Base-by-base conservation (phyloP, 2,888 invertebrate species). In the Pharmacophagus antenor region DNA sequence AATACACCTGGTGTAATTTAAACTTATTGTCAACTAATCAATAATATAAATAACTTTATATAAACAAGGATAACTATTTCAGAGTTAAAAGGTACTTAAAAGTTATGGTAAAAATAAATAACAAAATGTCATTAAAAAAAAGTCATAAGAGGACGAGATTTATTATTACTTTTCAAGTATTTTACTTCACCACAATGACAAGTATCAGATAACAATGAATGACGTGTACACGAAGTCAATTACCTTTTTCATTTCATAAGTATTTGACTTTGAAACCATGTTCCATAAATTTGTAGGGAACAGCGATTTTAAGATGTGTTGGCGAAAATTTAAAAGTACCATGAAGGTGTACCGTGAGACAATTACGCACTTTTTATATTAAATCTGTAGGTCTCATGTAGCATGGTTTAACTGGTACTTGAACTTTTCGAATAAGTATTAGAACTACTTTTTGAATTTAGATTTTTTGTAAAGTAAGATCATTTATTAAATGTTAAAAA, bases 331-430 rank as follows among this genome's bases (percentile, higher is more conserved):
- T 77, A 74, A 77, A 80, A 78, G 80, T 79, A 80, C 77, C 80
- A 74, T 77, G 79, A 80, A 72, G 70, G 82, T 80, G 76, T 76
- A 76, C 65, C 82, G 78, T 80, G 84, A 82, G 84, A 81, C 87
- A 85, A 88, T 88, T 85, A 84, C 82, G 77, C 77, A 74, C 79
- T 82, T 82, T 84, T 76, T 77, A 87, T 87, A 88, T 89, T 87
- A 88, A 88, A 87, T 88, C 88, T 87, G 86, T 86, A 85, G 83
- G 85, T 86, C 84, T 84, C 78, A 79, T 81, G 73, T 69, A 65
- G 72, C 71, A 72, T 72, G 79, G 73, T 73, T 76, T 76, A 74
- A 62, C 58, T 72, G 74, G 72, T 70, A 72, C 74, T 76, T 73
- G 73, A 76, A 76, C 77, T 73, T 78, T 85, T 84, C 77, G 79